These are phyloP conservation scores for Anthoscopus minutus DNA, from an alignment of 2,113 vertebrate species.

Conservation along the genomic window DNA sequence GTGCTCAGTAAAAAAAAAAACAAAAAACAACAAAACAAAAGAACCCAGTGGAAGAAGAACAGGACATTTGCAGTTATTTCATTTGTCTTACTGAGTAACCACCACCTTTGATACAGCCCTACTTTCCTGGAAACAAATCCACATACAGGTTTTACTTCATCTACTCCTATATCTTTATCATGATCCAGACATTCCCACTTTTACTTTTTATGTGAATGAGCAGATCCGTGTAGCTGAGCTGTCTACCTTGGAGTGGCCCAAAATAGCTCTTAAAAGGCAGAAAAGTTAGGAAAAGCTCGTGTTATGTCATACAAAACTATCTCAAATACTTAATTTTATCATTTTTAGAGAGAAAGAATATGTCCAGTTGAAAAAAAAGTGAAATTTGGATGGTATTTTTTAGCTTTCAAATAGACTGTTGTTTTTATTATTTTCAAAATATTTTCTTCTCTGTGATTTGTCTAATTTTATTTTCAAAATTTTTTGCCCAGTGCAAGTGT, in stretches of 20 bases:
- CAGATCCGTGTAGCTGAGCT: not conserved
- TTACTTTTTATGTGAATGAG: not conserved
- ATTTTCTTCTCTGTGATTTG: not conserved
- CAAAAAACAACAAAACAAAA: too few species aligned
- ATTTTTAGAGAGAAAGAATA: not conserved
- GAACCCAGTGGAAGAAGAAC: not conserved
- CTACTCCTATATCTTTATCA: not conserved
- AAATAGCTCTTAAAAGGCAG: not conserved
- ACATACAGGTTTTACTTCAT: not conserved
- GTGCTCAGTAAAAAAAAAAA: not conserved
- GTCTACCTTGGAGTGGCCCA: not conserved
- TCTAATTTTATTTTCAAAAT: not conserved
- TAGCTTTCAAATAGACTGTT: not conserved
- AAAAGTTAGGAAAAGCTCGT: not conserved
- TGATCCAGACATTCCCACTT: not conserved
- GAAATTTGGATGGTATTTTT: not conserved
- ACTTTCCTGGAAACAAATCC: not conserved
- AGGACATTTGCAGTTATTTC: accelerated
- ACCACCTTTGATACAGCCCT: not conserved
- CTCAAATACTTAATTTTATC: not conserved
- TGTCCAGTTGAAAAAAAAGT: not conserved
- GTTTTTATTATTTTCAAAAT: not conserved
- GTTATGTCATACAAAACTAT: not conserved
- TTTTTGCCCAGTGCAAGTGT: not conserved
- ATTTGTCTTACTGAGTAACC: not conserved